Evolutionary conservation across 2,888 invertebrate species (phyloP).

Genomic region (Ryuthela nishihirai): DNA sequence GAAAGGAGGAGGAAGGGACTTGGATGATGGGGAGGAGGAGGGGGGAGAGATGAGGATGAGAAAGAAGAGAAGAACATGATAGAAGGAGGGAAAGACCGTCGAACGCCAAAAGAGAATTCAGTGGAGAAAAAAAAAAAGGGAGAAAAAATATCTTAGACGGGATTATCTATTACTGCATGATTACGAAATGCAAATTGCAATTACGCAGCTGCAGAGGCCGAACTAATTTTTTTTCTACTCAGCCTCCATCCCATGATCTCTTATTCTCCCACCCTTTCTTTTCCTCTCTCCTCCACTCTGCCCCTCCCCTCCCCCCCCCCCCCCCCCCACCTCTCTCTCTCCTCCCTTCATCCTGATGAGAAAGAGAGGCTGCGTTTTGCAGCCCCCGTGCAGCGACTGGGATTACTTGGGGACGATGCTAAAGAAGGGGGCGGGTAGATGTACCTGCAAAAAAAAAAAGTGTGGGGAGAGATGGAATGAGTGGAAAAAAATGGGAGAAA

Average conservation of each 20-base stretch:
- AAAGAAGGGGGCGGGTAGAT: too few species aligned
- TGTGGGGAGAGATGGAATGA: too few species aligned
- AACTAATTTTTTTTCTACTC: slow-evolving; percentile 3
- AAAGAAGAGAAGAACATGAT: too few species aligned
- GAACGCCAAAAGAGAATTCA: too few species aligned
- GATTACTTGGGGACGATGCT: too few species aligned
- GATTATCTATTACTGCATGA: slow-evolving; percentile 38
- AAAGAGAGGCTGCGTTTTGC: not conserved
- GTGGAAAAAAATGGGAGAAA: too few species aligned
- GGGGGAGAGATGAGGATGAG: too few species aligned
- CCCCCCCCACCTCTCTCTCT: not conserved
- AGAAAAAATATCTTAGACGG: slow-evolving; percentile 27
- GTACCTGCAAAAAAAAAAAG: too few species aligned
- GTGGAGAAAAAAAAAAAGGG: slow-evolving; percentile 13
- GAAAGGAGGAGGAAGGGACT: too few species aligned
- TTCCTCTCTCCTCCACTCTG: not conserved
- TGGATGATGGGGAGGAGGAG: too few species aligned
- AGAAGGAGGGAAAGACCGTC: too few species aligned
- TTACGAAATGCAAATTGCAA: slow-evolving; percentile 39
- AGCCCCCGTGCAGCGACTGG: too few species aligned
- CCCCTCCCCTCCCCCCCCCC: not conserved
- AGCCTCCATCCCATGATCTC: not conserved
- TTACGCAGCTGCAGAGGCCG: slow-evolving; percentile 17
- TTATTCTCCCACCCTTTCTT: slow-evolving; percentile 9
- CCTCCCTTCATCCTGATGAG: slow-evolving; percentile 4